Conservation (phyloP, 2,888 invertebrate species). For the Mythimna pallens region DNA sequence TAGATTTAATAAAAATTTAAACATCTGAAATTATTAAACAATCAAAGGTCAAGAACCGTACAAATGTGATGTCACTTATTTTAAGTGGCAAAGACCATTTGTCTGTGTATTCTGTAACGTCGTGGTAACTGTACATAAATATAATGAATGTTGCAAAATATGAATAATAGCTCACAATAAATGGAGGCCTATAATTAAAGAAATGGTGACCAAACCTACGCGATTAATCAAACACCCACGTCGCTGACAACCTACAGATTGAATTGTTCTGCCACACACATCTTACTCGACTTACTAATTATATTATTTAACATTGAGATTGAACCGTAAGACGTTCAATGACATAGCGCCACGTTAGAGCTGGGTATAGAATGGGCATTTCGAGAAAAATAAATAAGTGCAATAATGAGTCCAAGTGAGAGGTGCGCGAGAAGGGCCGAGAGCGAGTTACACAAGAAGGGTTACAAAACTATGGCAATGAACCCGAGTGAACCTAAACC, state of each 20-base stretch:
- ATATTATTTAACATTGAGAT: conserved; percentile 57
- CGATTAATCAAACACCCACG: conserved; percentile 65
- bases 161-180: conserved; percentile 51
- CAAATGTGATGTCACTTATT: conserved; percentile 35
- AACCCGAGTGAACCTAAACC: conserved; percentile 89
- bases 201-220: conserved; percentile 56
- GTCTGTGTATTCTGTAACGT: conserved; percentile 43
- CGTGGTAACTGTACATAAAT: conserved; percentile 52
- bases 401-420: conserved; percentile 87
- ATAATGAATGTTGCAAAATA: conserved; percentile 57
- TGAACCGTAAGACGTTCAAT: conserved; percentile 35
- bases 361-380: conserved; percentile 47
- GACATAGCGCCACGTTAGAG: conserved; percentile 32
- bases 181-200: conserved; percentile 54
- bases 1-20: not conserved
- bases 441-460: conserved; percentile 90
- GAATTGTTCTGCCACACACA: conserved; percentile 60
- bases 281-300: conserved; percentile 59
- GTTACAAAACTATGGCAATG: conserved; percentile 91
- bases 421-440: conserved; percentile 85
- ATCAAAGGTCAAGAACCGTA: conserved; percentile 34
- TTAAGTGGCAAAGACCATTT: conserved; percentile 33
- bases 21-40: conserved; percentile 24
- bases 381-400: conserved; percentile 74
- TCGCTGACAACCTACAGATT: conserved; percentile 57